Evolutionary conservation across 2,797 vertebrate genomes (phyloP).

Genomic region (Acrocephalus scirpaceus): DNA sequence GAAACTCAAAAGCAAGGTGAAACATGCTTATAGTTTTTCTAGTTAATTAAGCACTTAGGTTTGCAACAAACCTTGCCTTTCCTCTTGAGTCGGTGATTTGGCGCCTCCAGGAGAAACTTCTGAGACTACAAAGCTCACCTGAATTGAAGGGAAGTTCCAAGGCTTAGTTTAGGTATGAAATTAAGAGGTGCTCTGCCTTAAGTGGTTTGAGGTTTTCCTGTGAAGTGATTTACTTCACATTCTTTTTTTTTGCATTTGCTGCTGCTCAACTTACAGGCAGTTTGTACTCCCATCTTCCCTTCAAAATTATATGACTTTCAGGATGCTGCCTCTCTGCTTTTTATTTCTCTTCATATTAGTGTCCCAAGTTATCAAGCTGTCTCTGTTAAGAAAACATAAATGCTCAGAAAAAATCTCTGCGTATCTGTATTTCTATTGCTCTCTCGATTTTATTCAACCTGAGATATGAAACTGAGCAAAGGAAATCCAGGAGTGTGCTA

Average conservation of each 20-base stretch:
- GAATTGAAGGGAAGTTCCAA: background rate
- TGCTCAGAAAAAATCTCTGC: background rate
- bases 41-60: conserved; percentile 22
- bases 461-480: background rate
- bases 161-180: background rate
- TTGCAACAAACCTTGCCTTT: background rate
- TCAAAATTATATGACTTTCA: background rate
- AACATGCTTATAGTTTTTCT: conserved; percentile 26
- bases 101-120: background rate
- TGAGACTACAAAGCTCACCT: background rate
- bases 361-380: background rate
- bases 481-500: background rate
- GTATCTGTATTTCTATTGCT: background rate
- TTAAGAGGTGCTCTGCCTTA: background rate
- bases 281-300: background rate
- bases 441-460: background rate
- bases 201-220: background rate
- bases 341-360: background rate
- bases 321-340: background rate
- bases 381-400: background rate
- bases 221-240: background rate
- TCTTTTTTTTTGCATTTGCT: background rate
- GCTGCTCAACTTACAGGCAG: background rate
- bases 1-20: conserved; percentile 43
- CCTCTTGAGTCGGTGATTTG: background rate